Evolutionary conservation across 2,797 vertebrate genomes (phyloP), one percentile per base, ranked within the genome.

Genomic region (Chaenodraco wilsoni): DNA sequence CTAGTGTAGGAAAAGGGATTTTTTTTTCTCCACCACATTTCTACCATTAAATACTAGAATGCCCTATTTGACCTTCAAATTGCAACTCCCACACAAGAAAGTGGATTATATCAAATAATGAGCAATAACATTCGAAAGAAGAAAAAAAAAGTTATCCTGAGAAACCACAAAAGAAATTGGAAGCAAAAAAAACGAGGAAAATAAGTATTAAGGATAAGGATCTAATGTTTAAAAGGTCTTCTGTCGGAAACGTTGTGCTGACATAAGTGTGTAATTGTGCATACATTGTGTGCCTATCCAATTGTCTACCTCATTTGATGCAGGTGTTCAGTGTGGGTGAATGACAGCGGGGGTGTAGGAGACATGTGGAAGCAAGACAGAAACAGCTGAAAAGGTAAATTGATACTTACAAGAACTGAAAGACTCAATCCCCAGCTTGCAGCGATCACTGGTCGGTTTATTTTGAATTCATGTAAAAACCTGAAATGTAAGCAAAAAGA

Each of bases 391-490:
- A 83, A 76, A 83, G 79, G 73, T 54, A 87, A 91, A 88, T 81
- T 74, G 88, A 90, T 97, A 99, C 98, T 99, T 96, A 99, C 98
- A 96, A 95, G 95, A 96, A 96, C 87, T 95, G 95, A 95, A 96
- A 95, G 93, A 95, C 94, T 94, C 95, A 93, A 96, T 96, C 95
- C 95, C 96, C 95, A 95, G 95, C 93, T 96, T 95, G 96, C 97
- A 97, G 96, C 93, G 92, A 96, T 98, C 96, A 99, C 96, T 97
- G 95, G 91, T 94, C 90, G 92, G 90, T 94, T 93, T 94, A 94
- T 96, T 95, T 96, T 96, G 95, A 96, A 97, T 95, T 98, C 97
- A 99, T 99, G 97, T 96, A 99, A 97, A 91, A 93, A 97, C 93
- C 98, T 99, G 91, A 82, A 96, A 92, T 43, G 82, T 15, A 77